Evolutionary conservation across 2,113 vertebrate species (phyloP), one percentile per base, ranked within the genome.

Genomic region (Chloropsis cyanopogon): DNA sequence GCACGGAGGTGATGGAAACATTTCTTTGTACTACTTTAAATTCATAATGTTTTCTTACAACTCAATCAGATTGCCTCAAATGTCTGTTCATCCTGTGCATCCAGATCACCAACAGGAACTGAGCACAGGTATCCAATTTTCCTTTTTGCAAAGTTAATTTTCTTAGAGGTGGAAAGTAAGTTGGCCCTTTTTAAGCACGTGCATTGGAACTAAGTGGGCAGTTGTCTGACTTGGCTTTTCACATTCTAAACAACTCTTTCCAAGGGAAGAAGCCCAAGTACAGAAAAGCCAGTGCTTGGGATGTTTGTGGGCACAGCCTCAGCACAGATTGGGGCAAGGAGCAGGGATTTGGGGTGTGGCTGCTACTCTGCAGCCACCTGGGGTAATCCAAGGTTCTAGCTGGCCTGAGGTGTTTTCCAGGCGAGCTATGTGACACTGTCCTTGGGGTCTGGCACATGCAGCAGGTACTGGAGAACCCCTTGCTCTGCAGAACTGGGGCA

Each of bases 11-110:
- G 94, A 86, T 80, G 88, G 86, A 64, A 91, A 66, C 82, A 88
- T 94, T 95, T 82, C 50, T 82, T 80, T 37, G 29, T 75, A 73
- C 65, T 72, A 33, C 89, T 95, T 92, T 80, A 86, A 86, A 96
- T 83, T 83, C 91, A 76, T 89, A 54, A 92, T 57, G 52, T 46
- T 91, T 94, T 86, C 86, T 87, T 80, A 44, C 80, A 66, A 46
- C 35, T 93, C 88, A 82, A 33, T 97, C 93, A 72, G 96, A 90
- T 95, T 97, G 93, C 96, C 44, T 72, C 54, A 46, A 85, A 91
- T 39, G n/a, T 81, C 90, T 94, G 70, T 29, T 96, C 82, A 68
- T 78, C 96, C 90, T 25, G 13, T 82, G 94, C 78, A 86, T 86
- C 92, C 92, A 84, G 84, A 96, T 86, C 95, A 88, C 71, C 31